Percentiles rank a stretch among this genome's conserved stretches.
Evolutionary conservation across 1,140 invertebrate genomes (phyloP).

Genomic region (Listronotus oregonensis): DNA sequence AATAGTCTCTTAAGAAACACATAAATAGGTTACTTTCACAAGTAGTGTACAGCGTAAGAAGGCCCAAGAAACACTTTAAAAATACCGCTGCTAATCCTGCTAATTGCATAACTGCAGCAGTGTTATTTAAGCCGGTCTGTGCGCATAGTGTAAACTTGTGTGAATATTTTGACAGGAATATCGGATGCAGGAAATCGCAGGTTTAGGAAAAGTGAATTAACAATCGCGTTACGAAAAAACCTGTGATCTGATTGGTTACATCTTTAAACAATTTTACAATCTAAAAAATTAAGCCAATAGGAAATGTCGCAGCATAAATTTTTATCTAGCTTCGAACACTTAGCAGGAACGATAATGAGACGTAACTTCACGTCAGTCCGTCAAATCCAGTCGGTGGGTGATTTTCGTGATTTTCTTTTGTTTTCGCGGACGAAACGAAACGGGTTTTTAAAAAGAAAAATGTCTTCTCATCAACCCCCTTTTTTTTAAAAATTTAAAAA

Average conservation of each 20-base stretch:
- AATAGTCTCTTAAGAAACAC: too few species aligned
- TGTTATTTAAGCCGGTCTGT: neutral
- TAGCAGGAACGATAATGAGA: conserved; percentile 10
- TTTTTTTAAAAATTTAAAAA: too few species aligned
- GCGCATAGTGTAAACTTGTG: neutral
- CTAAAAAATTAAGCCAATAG: conserved; percentile 3
- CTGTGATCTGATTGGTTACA: neutral
- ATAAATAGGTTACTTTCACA: too few species aligned
- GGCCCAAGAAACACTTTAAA: neutral
- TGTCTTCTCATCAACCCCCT: too few species aligned
- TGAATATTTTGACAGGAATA: neutral
- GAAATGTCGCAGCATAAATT: neutral
- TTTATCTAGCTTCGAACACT: neutral
- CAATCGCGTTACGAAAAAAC: neutral
- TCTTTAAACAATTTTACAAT: neutral
- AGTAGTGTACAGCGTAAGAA: too few species aligned
- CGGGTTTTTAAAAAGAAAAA: too few species aligned
- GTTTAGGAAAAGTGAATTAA: neutral
- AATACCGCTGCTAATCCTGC: neutral
- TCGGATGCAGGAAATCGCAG: neutral
- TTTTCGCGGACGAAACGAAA: conserved; percentile 4
- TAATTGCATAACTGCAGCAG: neutral
- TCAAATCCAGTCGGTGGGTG: conserved; percentile 14
- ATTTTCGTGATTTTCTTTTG: conserved; percentile 14
- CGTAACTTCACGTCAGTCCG: conserved; percentile 28